Percentiles rank a stretch among this genome's conserved stretches.
phyloP scores from a whole-genome alignment of 1,140 invertebrate species.

The Saccostrea cuccullata region DNA sequence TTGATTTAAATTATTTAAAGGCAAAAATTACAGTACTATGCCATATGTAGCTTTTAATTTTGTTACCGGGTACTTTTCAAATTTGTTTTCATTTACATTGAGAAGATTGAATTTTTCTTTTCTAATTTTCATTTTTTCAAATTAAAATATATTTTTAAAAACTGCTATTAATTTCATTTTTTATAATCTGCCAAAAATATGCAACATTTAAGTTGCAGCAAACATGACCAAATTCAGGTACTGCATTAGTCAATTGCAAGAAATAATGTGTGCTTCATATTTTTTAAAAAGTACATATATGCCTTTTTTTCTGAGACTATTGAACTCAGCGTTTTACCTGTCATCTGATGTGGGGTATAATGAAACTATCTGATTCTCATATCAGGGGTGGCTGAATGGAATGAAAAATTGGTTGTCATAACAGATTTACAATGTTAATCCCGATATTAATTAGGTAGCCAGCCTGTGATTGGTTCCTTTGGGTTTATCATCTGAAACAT shows the following conservation, averaged over 20 bases:
- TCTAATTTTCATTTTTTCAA: too few relatives aligned
- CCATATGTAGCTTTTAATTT: neutral
- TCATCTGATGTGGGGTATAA: slow-evolving; percentile 4
- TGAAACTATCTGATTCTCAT: neutral
- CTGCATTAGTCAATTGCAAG: too few relatives aligned
- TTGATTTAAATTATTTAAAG: neutral
- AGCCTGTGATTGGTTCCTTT: neutral
- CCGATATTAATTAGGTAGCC: slow-evolving; percentile 31
- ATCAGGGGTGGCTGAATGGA: slow-evolving; percentile 1
- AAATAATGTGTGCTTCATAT: too few relatives aligned
- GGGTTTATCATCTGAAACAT: neutral
- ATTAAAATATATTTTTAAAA: too few relatives aligned
- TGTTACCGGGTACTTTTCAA: neutral
- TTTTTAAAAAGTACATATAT: neutral
- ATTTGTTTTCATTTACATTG: too few relatives aligned
- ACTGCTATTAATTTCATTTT: too few relatives aligned
- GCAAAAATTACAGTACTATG: neutral
- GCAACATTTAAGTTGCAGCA: too few relatives aligned
- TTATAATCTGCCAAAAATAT: too few relatives aligned
- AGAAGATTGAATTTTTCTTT: too few relatives aligned
- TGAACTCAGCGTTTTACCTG: neutral
- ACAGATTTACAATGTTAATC: slow-evolving; percentile 12
- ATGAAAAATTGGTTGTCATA: slow-evolving; percentile 38
- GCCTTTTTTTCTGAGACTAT: neutral
- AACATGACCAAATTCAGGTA: too few relatives aligned